These are phyloP conservation scores for Nesidiocoris tenuis DNA, from an alignment of 2,888 invertebrate species.

Conservation along the genomic window DNA sequence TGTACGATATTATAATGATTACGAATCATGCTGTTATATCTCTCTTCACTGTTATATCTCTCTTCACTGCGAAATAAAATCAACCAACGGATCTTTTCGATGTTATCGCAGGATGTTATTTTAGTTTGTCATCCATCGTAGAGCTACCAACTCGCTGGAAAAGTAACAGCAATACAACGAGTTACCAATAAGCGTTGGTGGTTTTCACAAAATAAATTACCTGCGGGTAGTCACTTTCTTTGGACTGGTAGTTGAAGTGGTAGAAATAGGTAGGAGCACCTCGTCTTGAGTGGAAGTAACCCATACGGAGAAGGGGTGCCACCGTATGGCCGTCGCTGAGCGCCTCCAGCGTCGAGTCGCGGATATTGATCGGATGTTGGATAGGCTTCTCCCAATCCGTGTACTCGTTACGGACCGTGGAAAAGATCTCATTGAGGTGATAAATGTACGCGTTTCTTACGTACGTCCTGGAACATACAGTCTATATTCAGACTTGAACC, in stretches of 20 bases:
- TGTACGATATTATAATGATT: too few species aligned
- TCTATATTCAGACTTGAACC: too few species aligned
- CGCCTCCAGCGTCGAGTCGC: conserved; percentile 81
- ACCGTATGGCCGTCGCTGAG: conserved; percentile 90
- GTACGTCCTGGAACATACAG: conserved; percentile 65
- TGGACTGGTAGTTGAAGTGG: conserved; percentile 83
- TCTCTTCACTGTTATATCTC: too few species aligned
- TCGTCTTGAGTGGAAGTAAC: conserved; percentile 74
- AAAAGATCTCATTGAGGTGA: conserved; percentile 92
- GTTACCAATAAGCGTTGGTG: too few species aligned
- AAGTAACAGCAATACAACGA: too few species aligned
- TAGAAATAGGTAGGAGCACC: conserved; percentile 83
- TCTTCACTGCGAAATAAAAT: too few species aligned
- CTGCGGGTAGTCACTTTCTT: conserved; percentile 76
- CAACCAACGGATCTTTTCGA: too few species aligned
- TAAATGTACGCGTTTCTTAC: conserved; percentile 93
- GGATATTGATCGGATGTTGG: conserved; percentile 80
- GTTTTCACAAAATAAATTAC: too few species aligned
- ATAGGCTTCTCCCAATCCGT: conserved; percentile 93
- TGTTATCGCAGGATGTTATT: too few species aligned
- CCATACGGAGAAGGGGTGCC: conserved; percentile 77
- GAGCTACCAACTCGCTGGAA: too few species aligned
- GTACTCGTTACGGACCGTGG: conserved; percentile 90
- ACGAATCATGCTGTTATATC: too few species aligned
- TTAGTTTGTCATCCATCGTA: too few species aligned